These are phyloP conservation scores for Gasteruption jaculator DNA, from an alignment of 2,888 invertebrate genomes.

Conservation along the genomic window DNA sequence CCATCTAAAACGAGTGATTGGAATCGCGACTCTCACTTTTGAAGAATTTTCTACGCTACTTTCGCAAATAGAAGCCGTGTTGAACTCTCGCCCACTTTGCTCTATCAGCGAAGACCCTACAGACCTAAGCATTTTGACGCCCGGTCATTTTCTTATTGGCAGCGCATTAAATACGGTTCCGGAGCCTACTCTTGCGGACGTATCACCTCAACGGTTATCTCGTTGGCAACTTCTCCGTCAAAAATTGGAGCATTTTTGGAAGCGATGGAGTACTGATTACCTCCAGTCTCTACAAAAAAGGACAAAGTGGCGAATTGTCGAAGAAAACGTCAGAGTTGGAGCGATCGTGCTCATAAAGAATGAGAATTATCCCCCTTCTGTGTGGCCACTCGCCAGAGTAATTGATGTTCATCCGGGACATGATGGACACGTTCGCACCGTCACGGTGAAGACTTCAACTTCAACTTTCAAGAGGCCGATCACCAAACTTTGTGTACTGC, in stretches of 20 bases:
- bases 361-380: background rate
- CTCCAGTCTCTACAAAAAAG: background rate
- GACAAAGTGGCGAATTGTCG: background rate
- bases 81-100: background rate
- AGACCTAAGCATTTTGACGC: background rate
- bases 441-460: background rate
- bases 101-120: background rate
- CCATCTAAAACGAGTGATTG: conserved; percentile 31
- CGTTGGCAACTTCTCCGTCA: background rate
- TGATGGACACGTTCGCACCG: background rate
- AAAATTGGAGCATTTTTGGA: background rate
- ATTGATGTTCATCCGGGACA: background rate
- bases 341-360: background rate
- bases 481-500: conserved; percentile 6
- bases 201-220: background rate
- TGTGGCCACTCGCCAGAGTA: background rate
- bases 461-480: conserved; percentile 22
- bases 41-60: background rate
- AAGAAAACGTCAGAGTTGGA: background rate
- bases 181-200: background rate
- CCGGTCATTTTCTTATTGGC: conserved; percentile 2
- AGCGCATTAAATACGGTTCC: background rate
- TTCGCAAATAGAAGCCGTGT: background rate
- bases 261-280: background rate
- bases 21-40: background rate